A percentile compares a stretch with the other conserved stretches of the same genome.
These are phyloP conservation scores for Perca fluviatilis DNA, from an alignment of 2,113 vertebrate species.

Conservation along the genomic window DNA sequence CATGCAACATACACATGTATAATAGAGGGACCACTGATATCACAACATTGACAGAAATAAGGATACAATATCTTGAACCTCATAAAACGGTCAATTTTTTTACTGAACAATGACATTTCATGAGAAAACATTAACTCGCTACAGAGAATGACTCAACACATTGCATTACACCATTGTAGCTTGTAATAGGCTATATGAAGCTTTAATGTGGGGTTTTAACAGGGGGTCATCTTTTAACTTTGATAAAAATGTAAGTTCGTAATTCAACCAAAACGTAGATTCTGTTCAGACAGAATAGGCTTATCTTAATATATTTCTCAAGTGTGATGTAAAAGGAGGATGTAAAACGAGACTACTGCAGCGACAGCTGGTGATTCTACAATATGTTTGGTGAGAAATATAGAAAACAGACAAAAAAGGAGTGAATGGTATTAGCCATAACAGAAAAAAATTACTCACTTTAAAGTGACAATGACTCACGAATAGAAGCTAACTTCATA, in stretches of 20 bases:
- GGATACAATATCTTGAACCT: background rate
- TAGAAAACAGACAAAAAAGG: background rate
- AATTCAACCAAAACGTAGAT: background rate
- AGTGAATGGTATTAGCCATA: background rate
- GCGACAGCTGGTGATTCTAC: background rate
- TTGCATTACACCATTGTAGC: background rate
- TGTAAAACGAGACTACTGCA: background rate
- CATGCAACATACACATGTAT: slow-evolving; percentile 5
- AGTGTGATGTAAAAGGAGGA: background rate
- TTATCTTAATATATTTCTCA: background rate
- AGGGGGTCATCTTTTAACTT: background rate
- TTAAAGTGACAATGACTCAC: background rate
- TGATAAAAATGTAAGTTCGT: background rate
- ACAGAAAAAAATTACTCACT: background rate
- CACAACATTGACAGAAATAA: background rate
- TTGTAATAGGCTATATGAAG: background rate
- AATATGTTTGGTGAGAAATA: background rate
- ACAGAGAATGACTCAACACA: slow-evolving; percentile 9
- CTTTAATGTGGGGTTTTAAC: slow-evolving; percentile 2
- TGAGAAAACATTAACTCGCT: background rate
- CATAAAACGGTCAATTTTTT: background rate
- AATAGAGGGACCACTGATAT: background rate
- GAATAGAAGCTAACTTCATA: background rate
- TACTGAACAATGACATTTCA: too few species aligned
- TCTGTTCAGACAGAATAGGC: background rate